Evolutionary conservation across 2,888 invertebrate species (phyloP), one percentile per base, ranked within the genome.

Genomic region (Steinernema hermaphroditum): DNA sequence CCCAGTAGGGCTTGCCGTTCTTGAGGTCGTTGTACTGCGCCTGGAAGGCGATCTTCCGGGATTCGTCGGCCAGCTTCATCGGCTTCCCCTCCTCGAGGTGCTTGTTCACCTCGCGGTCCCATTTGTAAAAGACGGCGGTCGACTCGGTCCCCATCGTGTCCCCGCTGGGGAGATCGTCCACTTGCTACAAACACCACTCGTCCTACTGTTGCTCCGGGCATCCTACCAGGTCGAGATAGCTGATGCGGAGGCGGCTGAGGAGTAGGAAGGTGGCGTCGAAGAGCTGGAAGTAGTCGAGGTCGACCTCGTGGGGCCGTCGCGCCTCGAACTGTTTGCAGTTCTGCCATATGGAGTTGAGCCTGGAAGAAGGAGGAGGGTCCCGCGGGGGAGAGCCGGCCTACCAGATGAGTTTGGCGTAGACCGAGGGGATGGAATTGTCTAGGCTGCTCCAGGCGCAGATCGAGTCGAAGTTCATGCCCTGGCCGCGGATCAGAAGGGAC

Each of bases 371-470:
- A n/a, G n/a, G n/a, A n/a, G n/a, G n/a, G n/a, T n/a, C n/a, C n/a
- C n/a, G n/a, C n/a, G n/a, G n/a, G n/a, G 16, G 24, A 57, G 32
- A 27, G 16, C 9, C 4, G 22, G 50, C 57, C 37, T 14, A 75
- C 75, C 69, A 62, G 0, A 74, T 46, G 14, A 77, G 44, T 29
- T 77, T 77, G 14, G 50, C 14, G 34, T 37, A 37, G 62, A 77
- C 72, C 19, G 46, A 19, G 29, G 32, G 29, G 27, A 77, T 73
- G 14, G 49, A 62, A 1, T 70, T 74, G 12, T 69, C 75, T 12
- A 75, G 74, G 1, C 75, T 73, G 14, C 72, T 69, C 27, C 72
- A 49, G 22, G 77, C 77, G 34, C 75, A 77, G 22, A 77, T 77
- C 32, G 69, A 75, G 27, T 77, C 77, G 57, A 77, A 77, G 24